Conservation (phyloP, 2,797 vertebrate genomes). For the Poeciliopsis paucimaculata region DNA sequence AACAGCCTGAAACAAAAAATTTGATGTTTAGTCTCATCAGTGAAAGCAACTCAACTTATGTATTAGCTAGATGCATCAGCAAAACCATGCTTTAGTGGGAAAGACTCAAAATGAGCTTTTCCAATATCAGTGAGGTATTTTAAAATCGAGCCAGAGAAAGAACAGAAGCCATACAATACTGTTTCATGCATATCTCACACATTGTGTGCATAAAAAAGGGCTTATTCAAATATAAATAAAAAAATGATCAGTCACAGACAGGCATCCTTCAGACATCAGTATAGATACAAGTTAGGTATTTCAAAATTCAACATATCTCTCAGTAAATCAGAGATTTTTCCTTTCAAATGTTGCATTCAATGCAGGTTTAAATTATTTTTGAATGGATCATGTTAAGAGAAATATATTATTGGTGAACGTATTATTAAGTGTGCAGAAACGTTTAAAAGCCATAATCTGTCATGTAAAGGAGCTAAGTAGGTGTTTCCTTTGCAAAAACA, state of each 20-base stretch:
- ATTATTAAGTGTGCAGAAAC: neutral
- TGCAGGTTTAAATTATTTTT: neutral
- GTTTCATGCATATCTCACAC: neutral
- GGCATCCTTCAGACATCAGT: neutral
- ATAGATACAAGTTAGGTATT: neutral
- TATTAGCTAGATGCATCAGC: neutral
- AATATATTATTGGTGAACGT: neutral
- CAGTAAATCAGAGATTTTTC: neutral
- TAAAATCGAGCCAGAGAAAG: neutral
- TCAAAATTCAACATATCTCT: neutral
- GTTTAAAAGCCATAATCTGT: neutral
- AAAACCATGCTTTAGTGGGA: neutral
- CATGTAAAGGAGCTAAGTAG: neutral
- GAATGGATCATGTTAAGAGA: neutral
- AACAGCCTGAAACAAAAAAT: neutral
- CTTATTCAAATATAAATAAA: neutral
- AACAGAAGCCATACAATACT: neutral
- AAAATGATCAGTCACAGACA: neutral
- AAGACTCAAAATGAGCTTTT: neutral
- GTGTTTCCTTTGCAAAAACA: neutral
- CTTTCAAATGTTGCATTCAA: neutral
- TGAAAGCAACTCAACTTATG: neutral
- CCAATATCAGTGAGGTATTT: neutral
- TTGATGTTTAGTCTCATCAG: neutral
- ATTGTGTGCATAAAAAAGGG: neutral